A percentile compares a stretch with the other conserved stretches of the same genome.
Evolutionary conservation across 2,888 invertebrate genomes (phyloP).

Genomic region (Beris chalybata): DNA sequence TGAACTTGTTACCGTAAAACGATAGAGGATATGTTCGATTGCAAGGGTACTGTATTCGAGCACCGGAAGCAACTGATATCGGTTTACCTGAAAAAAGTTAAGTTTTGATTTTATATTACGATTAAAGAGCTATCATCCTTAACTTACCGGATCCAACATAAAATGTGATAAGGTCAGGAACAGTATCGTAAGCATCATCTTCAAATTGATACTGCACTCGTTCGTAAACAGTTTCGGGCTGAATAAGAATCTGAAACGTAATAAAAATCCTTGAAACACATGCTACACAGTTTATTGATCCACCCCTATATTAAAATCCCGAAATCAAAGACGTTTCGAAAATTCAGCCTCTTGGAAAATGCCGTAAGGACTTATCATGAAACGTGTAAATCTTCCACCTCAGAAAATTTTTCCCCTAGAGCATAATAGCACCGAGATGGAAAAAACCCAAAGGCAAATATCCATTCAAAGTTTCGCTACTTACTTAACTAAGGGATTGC

Average conservation of each 20-base stretch:
- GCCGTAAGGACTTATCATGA: too few species aligned
- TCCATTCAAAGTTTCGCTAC: too few species aligned
- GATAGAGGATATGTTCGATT: slow-evolving; percentile 79
- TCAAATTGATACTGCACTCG: slow-evolving; percentile 91
- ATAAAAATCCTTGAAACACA: too few species aligned
- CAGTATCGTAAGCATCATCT: slow-evolving; percentile 89
- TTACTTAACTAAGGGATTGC: too few species aligned
- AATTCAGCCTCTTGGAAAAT: too few species aligned
- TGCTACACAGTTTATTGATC: too few species aligned
- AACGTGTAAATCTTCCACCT: too few species aligned
- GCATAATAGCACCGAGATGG: too few species aligned
- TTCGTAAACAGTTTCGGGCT: slow-evolving; percentile 90
- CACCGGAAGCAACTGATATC: slow-evolving; percentile 86
- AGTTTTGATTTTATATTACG: background rate
- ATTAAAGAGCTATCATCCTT: slow-evolving; percentile 53
- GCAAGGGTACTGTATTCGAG: slow-evolving; percentile 82
- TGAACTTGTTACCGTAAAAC: slow-evolving; percentile 67
- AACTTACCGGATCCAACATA: slow-evolving; percentile 84
- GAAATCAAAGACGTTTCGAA: too few species aligned
- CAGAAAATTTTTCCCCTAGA: too few species aligned
- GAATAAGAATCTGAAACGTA: slow-evolving; percentile 69
- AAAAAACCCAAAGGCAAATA: too few species aligned
- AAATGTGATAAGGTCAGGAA: slow-evolving; percentile 89
- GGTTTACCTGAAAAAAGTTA: slow-evolving; percentile 73
- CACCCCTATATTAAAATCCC: too few species aligned